Base-by-base conservation (phyloP, 2,888 invertebrate species). In the Cryptosula pallasiana region DNA sequence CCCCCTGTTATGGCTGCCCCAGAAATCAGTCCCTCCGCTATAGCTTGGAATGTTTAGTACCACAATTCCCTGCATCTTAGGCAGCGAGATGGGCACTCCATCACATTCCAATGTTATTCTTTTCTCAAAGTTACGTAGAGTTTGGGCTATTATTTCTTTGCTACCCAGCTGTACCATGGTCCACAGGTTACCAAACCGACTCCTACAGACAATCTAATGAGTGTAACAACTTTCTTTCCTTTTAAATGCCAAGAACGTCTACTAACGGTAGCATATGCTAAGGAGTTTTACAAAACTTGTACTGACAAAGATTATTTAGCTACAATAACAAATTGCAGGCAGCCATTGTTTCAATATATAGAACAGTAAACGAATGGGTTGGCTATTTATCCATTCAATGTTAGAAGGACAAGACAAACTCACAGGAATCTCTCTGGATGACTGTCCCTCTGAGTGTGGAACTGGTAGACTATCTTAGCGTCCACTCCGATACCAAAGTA, bases 401-500 rank as follows among this genome's bases (percentile, higher is more conserved):
- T n/a, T n/a, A n/a, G n/a, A n/a, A n/a, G n/a, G n/a, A n/a, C n/a
- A n/a, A n/a, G n/a, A n/a, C n/a, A 5, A 45, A 74, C 73, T 57
- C 25, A 83, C 75, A 94, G 88, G 84, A 95, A 96, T 83, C 96
- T 96, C 81, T 97, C 95, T 0, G 97, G 96, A 85, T 96, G 95
- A 80, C 95, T 95, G 82, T 97, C 96, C 35, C 97, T 89, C 84
- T 96, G 97, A 81, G 95, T 93, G 84, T 97, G 96, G 83, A 98
- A 98, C 83, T 97, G 97, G 63, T 97, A 86, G 0, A 95, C 93
- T 72, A 98, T 96, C 86, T 98, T 97, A 0, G 97, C 97, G 86
- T 98, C 97, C 75, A 98, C 93, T 0, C 97, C 97, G 80, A 98
- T 97, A 0, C 97, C 97, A 83, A 97, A 97, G 83, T 98, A 98